A percentile compares a stretch with the other conserved stretches of the same genome.
These are phyloP conservation scores for Halesus radiatus DNA, from an alignment of 1,140 invertebrate species.

Conservation along the genomic window DNA sequence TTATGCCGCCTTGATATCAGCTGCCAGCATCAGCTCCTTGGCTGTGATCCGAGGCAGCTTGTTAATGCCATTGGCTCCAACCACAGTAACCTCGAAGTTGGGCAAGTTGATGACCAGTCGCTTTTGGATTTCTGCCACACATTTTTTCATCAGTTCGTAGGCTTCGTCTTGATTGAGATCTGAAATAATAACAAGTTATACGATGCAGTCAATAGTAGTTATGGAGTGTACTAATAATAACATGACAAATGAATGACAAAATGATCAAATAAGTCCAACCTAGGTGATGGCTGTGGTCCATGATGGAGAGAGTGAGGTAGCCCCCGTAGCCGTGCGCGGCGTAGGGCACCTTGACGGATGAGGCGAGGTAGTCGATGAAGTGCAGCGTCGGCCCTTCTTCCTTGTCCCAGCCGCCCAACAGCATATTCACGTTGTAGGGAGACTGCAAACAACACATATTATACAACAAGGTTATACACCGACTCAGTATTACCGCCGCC, in stretches of 20 bases:
- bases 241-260: too few species aligned
- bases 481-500: too few species aligned
- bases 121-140: slow-evolving; percentile 91
- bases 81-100: slow-evolving; percentile 90
- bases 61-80: slow-evolving; percentile 88
- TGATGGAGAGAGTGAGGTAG: slow-evolving; percentile 91
- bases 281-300: slow-evolving; percentile 91
- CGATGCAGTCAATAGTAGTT: too few species aligned
- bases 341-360: slow-evolving; percentile 89
- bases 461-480: too few species aligned
- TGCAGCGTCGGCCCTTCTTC: slow-evolving; percentile 85
- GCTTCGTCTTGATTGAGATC: slow-evolving; percentile 88
- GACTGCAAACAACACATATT: slow-evolving; percentile 12
- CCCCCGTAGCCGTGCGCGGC: slow-evolving; percentile 97
- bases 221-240: too few species aligned
- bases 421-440: slow-evolving; percentile 89
- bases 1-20: neutral
- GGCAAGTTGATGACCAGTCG: slow-evolving; percentile 93
- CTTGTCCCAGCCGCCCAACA: slow-evolving; percentile 91
- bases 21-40: slow-evolving; percentile 13
- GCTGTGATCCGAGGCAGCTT: slow-evolving; percentile 65
- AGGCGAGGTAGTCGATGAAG: slow-evolving; percentile 95
- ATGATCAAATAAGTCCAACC: slow-evolving; percentile 68
- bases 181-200: slow-evolving; percentile 59
- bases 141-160: slow-evolving; percentile 88